Percentiles rank a stretch among this genome's conserved stretches.
Conservation (phyloP, 2,113 vertebrate genomes). For the Epinephelus moara region DNA sequence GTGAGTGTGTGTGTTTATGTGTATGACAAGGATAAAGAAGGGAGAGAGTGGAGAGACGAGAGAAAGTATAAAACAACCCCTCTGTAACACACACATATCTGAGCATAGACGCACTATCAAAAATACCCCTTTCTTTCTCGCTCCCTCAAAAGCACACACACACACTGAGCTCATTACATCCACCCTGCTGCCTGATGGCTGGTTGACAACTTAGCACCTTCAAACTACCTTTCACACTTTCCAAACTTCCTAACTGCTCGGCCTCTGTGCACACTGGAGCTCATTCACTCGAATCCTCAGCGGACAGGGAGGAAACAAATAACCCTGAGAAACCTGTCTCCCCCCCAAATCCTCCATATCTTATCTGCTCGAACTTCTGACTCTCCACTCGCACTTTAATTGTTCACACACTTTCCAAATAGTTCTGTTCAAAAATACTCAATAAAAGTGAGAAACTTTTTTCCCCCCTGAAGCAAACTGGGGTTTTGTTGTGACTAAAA, state of each 20-base stretch:
- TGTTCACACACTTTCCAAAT: constrained; percentile 42
- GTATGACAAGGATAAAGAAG: background rate
- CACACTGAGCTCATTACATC: constrained; percentile 71
- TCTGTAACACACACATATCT: constrained; percentile 5
- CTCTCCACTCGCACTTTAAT: constrained; percentile 55
- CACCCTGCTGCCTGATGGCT: constrained; percentile 71
- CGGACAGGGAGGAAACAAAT: constrained; percentile 56
- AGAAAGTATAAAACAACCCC: constrained; percentile 16
- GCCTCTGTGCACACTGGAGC: constrained; percentile 51
- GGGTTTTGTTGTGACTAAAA: constrained; percentile 67
- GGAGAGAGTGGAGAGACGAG: background rate
- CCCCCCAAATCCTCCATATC: constrained; percentile 35
- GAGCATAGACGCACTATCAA: constrained; percentile 26
- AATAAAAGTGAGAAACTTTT: constrained; percentile 54
- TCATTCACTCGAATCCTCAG: constrained; percentile 58
- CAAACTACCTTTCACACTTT: constrained; percentile 73
- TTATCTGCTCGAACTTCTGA: constrained; percentile 58
- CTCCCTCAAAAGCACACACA: constrained; percentile 3
- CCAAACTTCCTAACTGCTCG: constrained; percentile 70
- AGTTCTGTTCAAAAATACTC: constrained; percentile 9
- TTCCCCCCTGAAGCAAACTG: constrained; percentile 28
- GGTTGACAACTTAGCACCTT: constrained; percentile 82
- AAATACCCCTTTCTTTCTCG: constrained; percentile 30
- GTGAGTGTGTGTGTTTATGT: background rate
- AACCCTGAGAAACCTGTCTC: constrained; percentile 41